Percentiles rank a stretch among this genome's conserved stretches.
Conservation (phyloP, 2,113 vertebrate species). For the Dasyprocta punctata region DNA sequence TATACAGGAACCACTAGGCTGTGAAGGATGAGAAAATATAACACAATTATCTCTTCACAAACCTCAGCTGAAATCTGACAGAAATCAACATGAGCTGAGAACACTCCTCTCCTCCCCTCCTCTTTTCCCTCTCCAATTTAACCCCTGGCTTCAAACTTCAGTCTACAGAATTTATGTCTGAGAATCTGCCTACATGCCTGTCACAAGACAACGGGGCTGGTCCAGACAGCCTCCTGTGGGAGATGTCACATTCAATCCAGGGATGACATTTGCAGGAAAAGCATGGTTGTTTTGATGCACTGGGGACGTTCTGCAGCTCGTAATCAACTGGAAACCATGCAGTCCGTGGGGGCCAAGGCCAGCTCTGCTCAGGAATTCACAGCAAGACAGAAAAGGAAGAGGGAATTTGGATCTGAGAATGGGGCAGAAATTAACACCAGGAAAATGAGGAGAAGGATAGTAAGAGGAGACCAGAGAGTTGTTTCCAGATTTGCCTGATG, state of each 20-base stretch:
- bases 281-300: slow-evolving; percentile 1
- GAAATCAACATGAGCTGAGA: slow-evolving; percentile 70
- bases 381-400: background rate
- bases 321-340: slow-evolving; percentile 21
- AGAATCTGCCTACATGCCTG: background rate
- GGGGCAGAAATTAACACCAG: background rate
- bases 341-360: background rate
- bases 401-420: background rate
- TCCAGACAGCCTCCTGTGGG: slow-evolving; percentile 2
- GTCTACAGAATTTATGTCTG: background rate
- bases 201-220: background rate
- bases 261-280: slow-evolving; percentile 1
- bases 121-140: slow-evolving; percentile 37
- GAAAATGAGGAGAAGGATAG: background rate
- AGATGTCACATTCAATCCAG: background rate
- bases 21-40: slow-evolving; percentile 80
- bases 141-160: slow-evolving; percentile 68
- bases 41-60: slow-evolving; percentile 80
- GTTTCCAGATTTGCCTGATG: background rate
- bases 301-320: background rate
- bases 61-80: slow-evolving; percentile 77
- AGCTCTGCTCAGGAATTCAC: background rate
- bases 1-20: slow-evolving; percentile 77
- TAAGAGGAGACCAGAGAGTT: background rate
- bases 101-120: background rate